Evolutionary conservation across 2,888 invertebrate species (phyloP).

Genomic region (Gari tellinella): DNA sequence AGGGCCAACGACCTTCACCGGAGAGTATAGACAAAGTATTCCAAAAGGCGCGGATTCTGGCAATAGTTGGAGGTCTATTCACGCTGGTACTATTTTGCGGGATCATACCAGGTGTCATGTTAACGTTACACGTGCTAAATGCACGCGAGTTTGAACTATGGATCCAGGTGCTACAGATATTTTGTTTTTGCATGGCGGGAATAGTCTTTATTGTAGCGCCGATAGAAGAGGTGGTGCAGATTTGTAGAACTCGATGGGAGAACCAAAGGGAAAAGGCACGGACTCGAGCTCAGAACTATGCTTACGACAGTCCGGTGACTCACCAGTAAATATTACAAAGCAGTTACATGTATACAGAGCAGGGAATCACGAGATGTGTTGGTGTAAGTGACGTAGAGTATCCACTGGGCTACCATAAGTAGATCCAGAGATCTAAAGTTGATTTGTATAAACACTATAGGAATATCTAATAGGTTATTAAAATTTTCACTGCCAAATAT

Average conservation of each 20-base stretch:
- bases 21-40: slow-evolving; percentile 68
- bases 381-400: no score
- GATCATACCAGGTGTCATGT: slow-evolving; percentile 73
- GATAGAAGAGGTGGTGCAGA: slow-evolving; percentile 68
- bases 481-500: no score
- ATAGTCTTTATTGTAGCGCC: slow-evolving; percentile 71
- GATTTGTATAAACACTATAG: no score
- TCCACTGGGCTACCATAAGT: no score
- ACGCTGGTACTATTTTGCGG: slow-evolving; percentile 65
- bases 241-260: slow-evolving; percentile 50
- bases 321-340: no score
- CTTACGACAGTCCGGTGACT: slow-evolving; percentile 10
- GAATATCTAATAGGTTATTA: no score
- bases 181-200: slow-evolving; percentile 69
- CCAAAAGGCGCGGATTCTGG: slow-evolving; percentile 65
- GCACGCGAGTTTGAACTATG: slow-evolving; percentile 67
- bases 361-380: no score
- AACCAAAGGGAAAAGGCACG: slow-evolving; percentile 42
- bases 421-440: no score
- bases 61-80: slow-evolving; percentile 69
- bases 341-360: no score
- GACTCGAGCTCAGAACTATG: not conserved
- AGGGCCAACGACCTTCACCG: slow-evolving; percentile 61
- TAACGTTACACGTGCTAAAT: slow-evolving; percentile 66
- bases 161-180: slow-evolving; percentile 66